These are phyloP conservation scores for Zosterops japonicus DNA, from an alignment of 2,113 vertebrate genomes.

Conservation along the genomic window DNA sequence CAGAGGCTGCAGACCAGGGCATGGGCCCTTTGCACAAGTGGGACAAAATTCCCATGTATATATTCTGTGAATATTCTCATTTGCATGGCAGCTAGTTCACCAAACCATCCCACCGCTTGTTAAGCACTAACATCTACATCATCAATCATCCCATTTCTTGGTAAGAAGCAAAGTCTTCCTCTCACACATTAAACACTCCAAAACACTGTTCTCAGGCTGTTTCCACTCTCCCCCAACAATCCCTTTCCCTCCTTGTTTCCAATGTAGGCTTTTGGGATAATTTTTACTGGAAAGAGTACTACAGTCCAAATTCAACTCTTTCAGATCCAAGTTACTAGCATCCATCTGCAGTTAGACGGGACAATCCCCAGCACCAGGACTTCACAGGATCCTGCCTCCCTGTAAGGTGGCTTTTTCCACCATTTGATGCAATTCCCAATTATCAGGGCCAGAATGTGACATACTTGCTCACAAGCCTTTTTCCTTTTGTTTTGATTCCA, in stretches of 20 bases:
- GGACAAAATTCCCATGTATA: background rate
- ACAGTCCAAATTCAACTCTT: background rate
- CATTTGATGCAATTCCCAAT: background rate
- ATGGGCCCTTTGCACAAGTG: background rate
- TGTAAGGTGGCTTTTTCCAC: rapidly evolving
- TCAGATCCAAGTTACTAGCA: background rate
- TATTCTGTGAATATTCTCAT: background rate
- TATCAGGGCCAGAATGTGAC: background rate
- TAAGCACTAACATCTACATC: background rate
- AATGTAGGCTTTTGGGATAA: no score
- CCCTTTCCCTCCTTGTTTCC: background rate
- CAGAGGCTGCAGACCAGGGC: rapidly evolving
- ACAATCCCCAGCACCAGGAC: background rate
- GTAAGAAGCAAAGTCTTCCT: background rate
- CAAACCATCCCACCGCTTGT: background rate
- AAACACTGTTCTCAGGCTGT: background rate
- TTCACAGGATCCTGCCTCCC: background rate
- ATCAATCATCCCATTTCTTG: background rate
- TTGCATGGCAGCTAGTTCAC: background rate
- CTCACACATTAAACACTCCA: background rate
- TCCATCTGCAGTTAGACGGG: background rate
- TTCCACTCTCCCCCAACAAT: background rate
- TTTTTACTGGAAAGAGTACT: background rate
- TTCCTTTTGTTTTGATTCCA: background rate
- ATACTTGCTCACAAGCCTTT: background rate